Percentiles rank a stretch among this genome's conserved stretches.
Evolutionary conservation across 2,113 vertebrate species (phyloP).

Genomic region (Excalfactoria chinensis): DNA sequence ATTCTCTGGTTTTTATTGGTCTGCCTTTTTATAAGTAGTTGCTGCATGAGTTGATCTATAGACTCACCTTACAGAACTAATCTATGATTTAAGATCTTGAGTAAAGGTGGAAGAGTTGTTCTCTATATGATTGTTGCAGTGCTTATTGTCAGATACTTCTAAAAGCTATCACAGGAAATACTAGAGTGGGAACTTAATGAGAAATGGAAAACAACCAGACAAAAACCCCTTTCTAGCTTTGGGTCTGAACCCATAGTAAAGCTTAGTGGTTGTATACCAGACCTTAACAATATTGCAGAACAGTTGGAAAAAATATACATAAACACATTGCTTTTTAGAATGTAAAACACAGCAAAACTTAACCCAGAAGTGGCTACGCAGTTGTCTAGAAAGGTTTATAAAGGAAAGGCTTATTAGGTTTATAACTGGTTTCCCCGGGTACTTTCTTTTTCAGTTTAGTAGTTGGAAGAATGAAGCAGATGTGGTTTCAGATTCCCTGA

Average conservation of each 20-base stretch:
- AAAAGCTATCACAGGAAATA: background rate
- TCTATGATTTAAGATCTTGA: background rate
- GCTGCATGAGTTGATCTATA: background rate
- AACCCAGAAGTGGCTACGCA: background rate
- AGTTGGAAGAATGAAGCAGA: background rate
- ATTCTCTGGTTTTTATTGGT: background rate
- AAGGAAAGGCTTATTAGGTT: background rate
- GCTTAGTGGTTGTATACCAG: background rate
- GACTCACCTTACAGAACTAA: background rate
- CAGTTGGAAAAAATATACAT: background rate
- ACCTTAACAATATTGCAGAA: background rate
- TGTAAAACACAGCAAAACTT: background rate
- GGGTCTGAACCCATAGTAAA: background rate
- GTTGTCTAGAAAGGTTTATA: background rate
- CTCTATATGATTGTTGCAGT: background rate
- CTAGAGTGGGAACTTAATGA: background rate
- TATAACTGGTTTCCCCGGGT: background rate
- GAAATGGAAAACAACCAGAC: background rate
- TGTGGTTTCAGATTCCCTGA: background rate
- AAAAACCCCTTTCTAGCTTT: background rate
- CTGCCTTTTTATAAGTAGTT: background rate
- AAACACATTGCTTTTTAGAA: slow-evolving; percentile 5
- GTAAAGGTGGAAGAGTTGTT: background rate
- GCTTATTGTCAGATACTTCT: background rate
- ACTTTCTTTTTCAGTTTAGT: background rate